phyloP scores from a whole-genome alignment of 2,797 vertebrate species.

The Characodon lateralis region DNA sequence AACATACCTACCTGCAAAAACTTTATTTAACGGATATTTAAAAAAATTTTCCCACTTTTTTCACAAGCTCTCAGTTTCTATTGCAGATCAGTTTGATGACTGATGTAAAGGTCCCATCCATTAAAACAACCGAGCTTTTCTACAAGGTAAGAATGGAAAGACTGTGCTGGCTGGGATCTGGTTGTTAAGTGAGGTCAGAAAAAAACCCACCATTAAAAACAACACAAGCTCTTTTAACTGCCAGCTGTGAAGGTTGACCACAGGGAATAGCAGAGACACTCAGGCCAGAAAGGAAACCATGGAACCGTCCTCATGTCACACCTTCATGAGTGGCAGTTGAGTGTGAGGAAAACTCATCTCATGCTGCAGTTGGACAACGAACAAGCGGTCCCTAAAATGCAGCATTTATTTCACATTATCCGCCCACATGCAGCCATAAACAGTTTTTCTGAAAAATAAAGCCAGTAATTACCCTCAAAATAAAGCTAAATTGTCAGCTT shows the following conservation, averaged over 20 bases:
- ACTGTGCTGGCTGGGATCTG: background rate
- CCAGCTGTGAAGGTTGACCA: background rate
- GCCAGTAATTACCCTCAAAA: background rate
- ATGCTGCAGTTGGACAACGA: constrained; percentile 32
- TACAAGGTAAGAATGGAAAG: constrained; percentile 7
- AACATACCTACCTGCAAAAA: too few relatives aligned
- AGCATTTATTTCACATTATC: constrained; percentile 37
- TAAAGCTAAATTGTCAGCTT: constrained; percentile 27
- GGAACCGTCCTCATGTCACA: constrained; percentile 21
- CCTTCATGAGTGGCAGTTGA: constrained; percentile 11
- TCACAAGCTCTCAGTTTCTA: background rate
- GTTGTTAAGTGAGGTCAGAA: background rate
- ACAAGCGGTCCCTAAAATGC: constrained; percentile 17
- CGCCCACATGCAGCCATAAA: constrained; percentile 38
- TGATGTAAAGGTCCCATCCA: background rate
- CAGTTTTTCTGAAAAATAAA: constrained; percentile 26
- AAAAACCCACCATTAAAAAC: background rate
- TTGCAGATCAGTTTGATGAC: background rate
- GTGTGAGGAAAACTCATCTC: constrained; percentile 30
- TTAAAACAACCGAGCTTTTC: background rate
- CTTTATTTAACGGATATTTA: background rate
- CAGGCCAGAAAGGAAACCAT: constrained; percentile 2
- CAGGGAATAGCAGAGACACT: constrained; percentile 7
- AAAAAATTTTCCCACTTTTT: background rate
- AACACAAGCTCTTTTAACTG: background rate